Evolutionary conservation across 2,888 invertebrate species (phyloP).

Genomic region (Myopa tessellatipennis): DNA sequence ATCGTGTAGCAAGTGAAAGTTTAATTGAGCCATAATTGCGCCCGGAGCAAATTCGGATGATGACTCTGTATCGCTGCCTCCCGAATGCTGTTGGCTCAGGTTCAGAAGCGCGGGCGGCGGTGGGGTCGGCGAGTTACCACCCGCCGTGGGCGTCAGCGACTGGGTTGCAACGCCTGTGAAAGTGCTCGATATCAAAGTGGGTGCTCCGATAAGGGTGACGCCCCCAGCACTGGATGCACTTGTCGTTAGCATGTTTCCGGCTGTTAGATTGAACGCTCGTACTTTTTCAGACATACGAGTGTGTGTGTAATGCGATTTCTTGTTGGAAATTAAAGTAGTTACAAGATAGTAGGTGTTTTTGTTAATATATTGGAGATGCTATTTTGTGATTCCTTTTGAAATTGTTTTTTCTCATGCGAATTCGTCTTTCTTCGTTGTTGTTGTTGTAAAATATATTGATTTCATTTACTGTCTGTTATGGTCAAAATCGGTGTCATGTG

Average conservation of each 20-base stretch:
- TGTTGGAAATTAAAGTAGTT: background rate
- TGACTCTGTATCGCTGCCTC: slow-evolving; percentile 54
- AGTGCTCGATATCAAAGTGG: slow-evolving; percentile 58
- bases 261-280: slow-evolving; percentile 52
- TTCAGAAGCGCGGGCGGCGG: slow-evolving; percentile 39
- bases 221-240: slow-evolving; percentile 45
- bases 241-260: slow-evolving; percentile 47
- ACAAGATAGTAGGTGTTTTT: background rate
- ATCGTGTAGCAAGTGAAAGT: slow-evolving; percentile 61
- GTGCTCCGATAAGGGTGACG: slow-evolving; percentile 53
- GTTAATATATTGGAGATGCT: background rate
- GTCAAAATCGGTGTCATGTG: background rate
- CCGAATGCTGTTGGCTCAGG: slow-evolving; percentile 41
- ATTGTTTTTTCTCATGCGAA: background rate
- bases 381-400: background rate
- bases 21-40: slow-evolving; percentile 60
- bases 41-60: slow-evolving; percentile 50
- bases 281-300: slow-evolving; percentile 60
- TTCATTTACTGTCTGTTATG: background rate
- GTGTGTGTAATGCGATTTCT: slow-evolving; percentile 28
- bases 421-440: background rate
- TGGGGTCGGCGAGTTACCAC: slow-evolving; percentile 37
- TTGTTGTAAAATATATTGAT: background rate
- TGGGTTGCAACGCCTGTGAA: slow-evolving; percentile 43
- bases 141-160: slow-evolving; percentile 41